These are phyloP conservation scores for Andrena dorsata DNA, from an alignment of 2,888 invertebrate species.

Conservation along the genomic window DNA sequence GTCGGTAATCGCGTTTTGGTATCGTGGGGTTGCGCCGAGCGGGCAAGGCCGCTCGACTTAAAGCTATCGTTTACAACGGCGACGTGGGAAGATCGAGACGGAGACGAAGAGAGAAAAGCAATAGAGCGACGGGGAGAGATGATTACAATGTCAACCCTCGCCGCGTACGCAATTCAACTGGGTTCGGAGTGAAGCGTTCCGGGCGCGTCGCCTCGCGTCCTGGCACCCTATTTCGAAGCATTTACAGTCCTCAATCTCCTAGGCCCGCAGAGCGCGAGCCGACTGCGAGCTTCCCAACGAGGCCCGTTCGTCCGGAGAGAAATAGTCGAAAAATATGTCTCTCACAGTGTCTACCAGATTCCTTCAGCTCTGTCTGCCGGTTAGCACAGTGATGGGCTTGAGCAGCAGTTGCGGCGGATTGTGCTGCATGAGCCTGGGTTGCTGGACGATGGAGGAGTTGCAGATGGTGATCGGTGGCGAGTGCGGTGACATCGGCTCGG, in stretches of 20 bases:
- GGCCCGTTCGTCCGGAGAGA: not conserved
- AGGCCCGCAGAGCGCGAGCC: too few relatives aligned
- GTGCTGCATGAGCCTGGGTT: slow-evolving; percentile 82
- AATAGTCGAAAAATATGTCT: not conserved
- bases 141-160: too few relatives aligned
- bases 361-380: slow-evolving; percentile 82
- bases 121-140: too few relatives aligned
- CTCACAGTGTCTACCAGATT: not conserved
- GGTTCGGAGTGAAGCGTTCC: too few relatives aligned
- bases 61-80: not conserved
- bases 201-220: too few relatives aligned
- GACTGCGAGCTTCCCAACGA: too few relatives aligned
- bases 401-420: slow-evolving; percentile 83
- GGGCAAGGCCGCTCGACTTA: not conserved
- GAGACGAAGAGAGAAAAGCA: not conserved
- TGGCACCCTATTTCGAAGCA: too few relatives aligned
- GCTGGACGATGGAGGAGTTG: slow-evolving; percentile 84
- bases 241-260: too few relatives aligned
- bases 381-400: slow-evolving; percentile 83
- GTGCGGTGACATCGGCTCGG: slow-evolving; percentile 85
- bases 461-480: slow-evolving; percentile 84
- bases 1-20: not conserved
- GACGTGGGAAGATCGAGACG: not conserved
- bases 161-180: too few relatives aligned
- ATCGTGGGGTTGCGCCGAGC: not conserved